phyloP scores from a whole-genome alignment of 2,797 vertebrate genomes.

The Paramormyrops hopkinsi region DNA sequence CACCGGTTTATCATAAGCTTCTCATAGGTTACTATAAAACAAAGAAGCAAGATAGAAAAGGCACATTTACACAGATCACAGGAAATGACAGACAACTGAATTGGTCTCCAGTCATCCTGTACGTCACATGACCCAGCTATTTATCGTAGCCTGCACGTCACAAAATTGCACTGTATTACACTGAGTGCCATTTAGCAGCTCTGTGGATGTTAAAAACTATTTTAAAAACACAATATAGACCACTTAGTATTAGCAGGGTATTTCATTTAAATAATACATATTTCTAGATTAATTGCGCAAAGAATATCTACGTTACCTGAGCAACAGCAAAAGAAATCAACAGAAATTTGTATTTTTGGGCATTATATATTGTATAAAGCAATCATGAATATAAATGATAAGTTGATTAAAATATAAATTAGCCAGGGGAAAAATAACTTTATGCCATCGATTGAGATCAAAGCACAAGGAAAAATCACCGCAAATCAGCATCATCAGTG shows the following conservation, averaged over 20 bases:
- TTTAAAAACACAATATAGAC: neutral
- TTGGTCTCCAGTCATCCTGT: neutral
- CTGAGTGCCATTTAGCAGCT: neutral
- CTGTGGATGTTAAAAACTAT: neutral
- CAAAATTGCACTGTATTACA: neutral
- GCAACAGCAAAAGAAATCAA: neutral
- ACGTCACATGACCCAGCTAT: neutral
- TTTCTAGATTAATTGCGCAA: neutral
- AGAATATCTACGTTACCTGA: neutral
- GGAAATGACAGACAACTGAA: neutral
- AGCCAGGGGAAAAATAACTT: neutral
- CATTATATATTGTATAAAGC: neutral
- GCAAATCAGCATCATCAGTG: neutral
- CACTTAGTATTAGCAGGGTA: neutral
- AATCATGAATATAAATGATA: neutral
- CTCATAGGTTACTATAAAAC: neutral
- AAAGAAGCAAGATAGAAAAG: neutral
- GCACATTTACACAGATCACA: neutral
- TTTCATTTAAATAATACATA: neutral
- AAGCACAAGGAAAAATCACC: neutral
- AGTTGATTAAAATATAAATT: neutral
- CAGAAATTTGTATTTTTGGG: neutral
- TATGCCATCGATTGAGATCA: neutral
- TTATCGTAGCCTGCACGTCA: neutral
- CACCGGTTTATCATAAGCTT: neutral